These are phyloP conservation scores for Rhinella marina DNA, from an alignment of 2,797 vertebrate species.

Conservation along the genomic window DNA sequence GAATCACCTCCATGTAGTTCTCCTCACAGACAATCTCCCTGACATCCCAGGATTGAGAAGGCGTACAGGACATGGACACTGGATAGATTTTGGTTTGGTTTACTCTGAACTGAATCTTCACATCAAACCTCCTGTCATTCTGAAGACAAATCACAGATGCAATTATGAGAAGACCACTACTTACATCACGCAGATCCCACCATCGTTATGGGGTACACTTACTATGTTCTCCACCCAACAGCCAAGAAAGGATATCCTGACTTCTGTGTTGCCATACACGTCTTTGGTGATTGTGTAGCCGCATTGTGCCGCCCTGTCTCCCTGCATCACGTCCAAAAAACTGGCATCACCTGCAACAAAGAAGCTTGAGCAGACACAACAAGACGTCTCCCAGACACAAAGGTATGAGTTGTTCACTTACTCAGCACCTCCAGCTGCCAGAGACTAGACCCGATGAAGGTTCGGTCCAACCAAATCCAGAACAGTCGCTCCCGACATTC, in stretches of 20 bases:
- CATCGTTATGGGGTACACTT: not conserved
- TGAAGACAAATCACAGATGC: constrained; percentile 53
- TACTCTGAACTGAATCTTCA: constrained; percentile 69
- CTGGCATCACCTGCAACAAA: constrained; percentile 7
- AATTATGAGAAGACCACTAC: not conserved
- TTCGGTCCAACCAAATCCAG: constrained; percentile 53
- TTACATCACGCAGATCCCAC: not conserved
- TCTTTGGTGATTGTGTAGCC: constrained; percentile 70
- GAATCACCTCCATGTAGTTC: constrained; percentile 79
- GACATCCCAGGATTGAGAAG: constrained; percentile 66
- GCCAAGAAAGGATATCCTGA: constrained; percentile 76
- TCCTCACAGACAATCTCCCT: constrained; percentile 77
- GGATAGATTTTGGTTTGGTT: constrained; percentile 46
- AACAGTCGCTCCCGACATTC: constrained; percentile 46
- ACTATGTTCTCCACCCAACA: constrained; percentile 72
- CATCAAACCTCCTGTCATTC: constrained; percentile 69
- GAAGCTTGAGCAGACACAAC: not conserved
- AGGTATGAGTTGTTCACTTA: not conserved
- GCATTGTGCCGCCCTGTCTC: constrained; percentile 61
- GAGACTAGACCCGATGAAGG: not conserved
- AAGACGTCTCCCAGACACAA: not conserved
- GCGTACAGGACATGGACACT: constrained; percentile 70
- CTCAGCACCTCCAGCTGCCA: constrained; percentile 44
- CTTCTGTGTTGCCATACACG: constrained; percentile 68
- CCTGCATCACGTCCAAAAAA: not conserved